Percentiles rank a stretch among this genome's conserved stretches.
phyloP scores from a whole-genome alignment of 2,888 invertebrate species.

The Limnephilus marmoratus region DNA sequence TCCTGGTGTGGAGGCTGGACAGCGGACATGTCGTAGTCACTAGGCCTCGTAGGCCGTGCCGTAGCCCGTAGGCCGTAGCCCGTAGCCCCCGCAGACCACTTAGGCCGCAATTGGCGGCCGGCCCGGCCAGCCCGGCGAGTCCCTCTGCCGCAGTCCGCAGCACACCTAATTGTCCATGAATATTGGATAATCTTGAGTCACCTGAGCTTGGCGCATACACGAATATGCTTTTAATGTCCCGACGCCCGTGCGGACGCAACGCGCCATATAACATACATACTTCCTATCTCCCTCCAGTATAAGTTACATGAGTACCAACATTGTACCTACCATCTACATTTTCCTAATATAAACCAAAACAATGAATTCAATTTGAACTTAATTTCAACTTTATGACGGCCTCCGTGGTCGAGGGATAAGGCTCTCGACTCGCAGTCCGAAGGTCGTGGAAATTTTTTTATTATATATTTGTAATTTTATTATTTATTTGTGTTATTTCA shows the following conservation, averaged over 20 bases:
- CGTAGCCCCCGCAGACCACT: not conserved
- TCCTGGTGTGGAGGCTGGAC: not conserved
- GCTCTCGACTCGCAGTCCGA: too few relatives aligned
- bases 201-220: slow-evolving; percentile 58
- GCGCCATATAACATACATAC: slow-evolving; percentile 1
- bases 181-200: slow-evolving; percentile 66
- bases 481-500: too few relatives aligned
- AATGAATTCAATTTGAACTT: too few relatives aligned
- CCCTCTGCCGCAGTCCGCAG: slow-evolving; percentile 60
- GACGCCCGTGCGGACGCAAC: not conserved
- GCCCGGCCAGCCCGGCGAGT: not conserved
- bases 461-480: too few relatives aligned
- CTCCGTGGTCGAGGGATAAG: too few relatives aligned
- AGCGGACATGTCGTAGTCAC: not conserved
- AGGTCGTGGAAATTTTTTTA: too few relatives aligned
- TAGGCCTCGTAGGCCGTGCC: not conserved
- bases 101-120: not conserved
- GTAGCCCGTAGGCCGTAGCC: not conserved
- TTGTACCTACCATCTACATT: too few relatives aligned
- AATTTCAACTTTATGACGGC: too few relatives aligned
- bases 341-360: too few relatives aligned
- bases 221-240: slow-evolving; percentile 64
- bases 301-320: not conserved
- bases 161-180: slow-evolving; percentile 66
- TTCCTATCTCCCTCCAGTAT: not conserved